A percentile compares a stretch with the other conserved stretches of the same genome.
These are phyloP conservation scores for Hydraecia micacea DNA, from an alignment of 2,888 invertebrate genomes.

Conservation along the genomic window DNA sequence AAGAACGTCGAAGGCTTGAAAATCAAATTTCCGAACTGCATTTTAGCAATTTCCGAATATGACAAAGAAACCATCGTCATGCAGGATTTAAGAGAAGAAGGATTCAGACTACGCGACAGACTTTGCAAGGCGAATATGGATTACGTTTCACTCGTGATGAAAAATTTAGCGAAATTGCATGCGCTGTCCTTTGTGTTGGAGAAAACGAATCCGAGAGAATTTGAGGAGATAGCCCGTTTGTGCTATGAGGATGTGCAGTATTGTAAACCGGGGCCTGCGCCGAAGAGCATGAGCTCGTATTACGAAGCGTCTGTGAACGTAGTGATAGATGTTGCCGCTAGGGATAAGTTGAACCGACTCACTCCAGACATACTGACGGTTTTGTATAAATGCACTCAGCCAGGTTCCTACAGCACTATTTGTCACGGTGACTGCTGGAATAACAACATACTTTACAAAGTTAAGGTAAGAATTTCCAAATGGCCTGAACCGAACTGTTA, in stretches of 20 bases:
- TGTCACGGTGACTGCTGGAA: slow-evolving; percentile 86
- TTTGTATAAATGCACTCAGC: slow-evolving; percentile 76
- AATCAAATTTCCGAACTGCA: slow-evolving; percentile 81
- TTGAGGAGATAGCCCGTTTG: slow-evolving; percentile 72
- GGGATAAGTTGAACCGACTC: slow-evolving; percentile 72
- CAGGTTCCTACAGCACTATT: slow-evolving; percentile 73
- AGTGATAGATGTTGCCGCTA: slow-evolving; percentile 71
- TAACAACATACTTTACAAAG: slow-evolving; percentile 80
- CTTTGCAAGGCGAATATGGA: slow-evolving; percentile 72
- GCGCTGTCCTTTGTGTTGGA: slow-evolving; percentile 78
- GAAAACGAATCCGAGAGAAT: slow-evolving; percentile 71
- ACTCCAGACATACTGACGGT: slow-evolving; percentile 73
- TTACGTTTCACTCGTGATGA: slow-evolving; percentile 77
- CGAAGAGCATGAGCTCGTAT: slow-evolving; percentile 75
- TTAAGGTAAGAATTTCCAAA: slow-evolving; percentile 71
- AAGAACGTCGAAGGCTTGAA: slow-evolving; percentile 80
- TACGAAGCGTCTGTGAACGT: slow-evolving; percentile 78
- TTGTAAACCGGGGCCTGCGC: slow-evolving; percentile 72
- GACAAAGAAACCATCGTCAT: slow-evolving; percentile 77
- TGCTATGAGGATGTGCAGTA: slow-evolving; percentile 79
- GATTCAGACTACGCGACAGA: slow-evolving; percentile 73
- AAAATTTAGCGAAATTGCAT: slow-evolving; percentile 82
- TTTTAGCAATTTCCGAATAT: slow-evolving; percentile 73
- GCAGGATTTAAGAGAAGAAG: slow-evolving; percentile 59
- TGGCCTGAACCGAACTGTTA: neutral